Conservation (phyloP, 2,113 vertebrate genomes). For the Aegithalos caudatus region DNA sequence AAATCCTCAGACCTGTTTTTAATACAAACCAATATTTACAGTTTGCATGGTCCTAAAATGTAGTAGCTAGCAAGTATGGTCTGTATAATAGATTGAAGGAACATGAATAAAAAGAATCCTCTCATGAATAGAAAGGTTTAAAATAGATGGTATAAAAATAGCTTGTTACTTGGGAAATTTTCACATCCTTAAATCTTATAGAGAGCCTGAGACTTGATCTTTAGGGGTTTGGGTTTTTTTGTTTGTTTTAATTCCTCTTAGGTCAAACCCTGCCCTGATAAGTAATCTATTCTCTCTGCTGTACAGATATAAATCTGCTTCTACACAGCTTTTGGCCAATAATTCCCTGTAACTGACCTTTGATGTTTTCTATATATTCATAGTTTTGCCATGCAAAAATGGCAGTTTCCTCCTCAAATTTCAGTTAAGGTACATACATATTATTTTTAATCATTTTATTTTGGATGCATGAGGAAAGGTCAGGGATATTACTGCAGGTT, state of each 20-base stretch:
- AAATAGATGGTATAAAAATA: slow-evolving; percentile 64
- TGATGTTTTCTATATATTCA: neutral
- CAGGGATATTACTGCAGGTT: neutral
- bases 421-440: neutral
- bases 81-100: slow-evolving; percentile 13
- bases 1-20: neutral
- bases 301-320: neutral
- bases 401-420: neutral
- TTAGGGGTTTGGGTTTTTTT: neutral
- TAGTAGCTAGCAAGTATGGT: neutral
- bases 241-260: neutral
- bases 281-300: neutral
- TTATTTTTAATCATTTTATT: neutral
- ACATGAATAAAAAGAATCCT: slow-evolving; percentile 36
- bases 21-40: slow-evolving; percentile 18
- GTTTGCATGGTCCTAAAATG: neutral
- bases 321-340: neutral
- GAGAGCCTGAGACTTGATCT: slow-evolving; percentile 8
- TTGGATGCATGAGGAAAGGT: neutral
- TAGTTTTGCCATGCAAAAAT: neutral
- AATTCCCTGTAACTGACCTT: neutral
- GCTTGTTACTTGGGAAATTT: slow-evolving; percentile 56
- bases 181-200: slow-evolving; percentile 26
- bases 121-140: slow-evolving; percentile 36
- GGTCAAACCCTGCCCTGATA: neutral